These are phyloP conservation scores for Ericerus pela DNA, from an alignment of 1,140 invertebrate genomes.

Conservation along the genomic window DNA sequence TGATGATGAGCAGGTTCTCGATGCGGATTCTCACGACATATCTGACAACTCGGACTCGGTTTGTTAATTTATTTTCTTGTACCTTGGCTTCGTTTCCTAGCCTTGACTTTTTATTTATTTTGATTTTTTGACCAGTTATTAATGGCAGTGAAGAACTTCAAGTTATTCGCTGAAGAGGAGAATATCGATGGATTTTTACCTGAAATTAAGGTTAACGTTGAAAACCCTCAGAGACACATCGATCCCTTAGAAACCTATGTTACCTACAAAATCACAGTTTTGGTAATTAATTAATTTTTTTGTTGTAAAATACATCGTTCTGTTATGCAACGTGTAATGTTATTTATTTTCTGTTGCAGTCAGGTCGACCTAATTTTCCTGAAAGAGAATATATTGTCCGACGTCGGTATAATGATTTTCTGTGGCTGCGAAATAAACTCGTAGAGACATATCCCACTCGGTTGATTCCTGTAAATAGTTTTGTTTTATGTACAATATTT, in stretches of 20 bases:
- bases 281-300: slow-evolving; percentile 16
- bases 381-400: slow-evolving; percentile 50
- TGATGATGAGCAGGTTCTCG: too few species aligned
- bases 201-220: slow-evolving; percentile 52
- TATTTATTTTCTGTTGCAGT: slow-evolving; percentile 33
- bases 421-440: slow-evolving; percentile 51
- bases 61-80: too few species aligned
- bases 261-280: slow-evolving; percentile 50
- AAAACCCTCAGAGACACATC: slow-evolving; percentile 62
- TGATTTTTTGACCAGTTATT: background rate
- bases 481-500: background rate
- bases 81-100: too few species aligned
- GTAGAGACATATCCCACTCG: slow-evolving; percentile 49
- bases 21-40: too few species aligned
- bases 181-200: slow-evolving; percentile 1
- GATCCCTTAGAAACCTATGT: slow-evolving; percentile 60
- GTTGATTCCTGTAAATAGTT: slow-evolving; percentile 44
- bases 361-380: slow-evolving; percentile 47
- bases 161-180: background rate
- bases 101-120: too few species aligned
- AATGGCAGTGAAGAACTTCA: background rate
- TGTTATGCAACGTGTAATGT: too few species aligned
- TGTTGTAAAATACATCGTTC: too few species aligned
- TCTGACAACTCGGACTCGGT: too few species aligned
- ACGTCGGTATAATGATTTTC: slow-evolving; percentile 58